Evolutionary conservation across 2,888 invertebrate species (phyloP).

Genomic region (Xanthia togata): DNA sequence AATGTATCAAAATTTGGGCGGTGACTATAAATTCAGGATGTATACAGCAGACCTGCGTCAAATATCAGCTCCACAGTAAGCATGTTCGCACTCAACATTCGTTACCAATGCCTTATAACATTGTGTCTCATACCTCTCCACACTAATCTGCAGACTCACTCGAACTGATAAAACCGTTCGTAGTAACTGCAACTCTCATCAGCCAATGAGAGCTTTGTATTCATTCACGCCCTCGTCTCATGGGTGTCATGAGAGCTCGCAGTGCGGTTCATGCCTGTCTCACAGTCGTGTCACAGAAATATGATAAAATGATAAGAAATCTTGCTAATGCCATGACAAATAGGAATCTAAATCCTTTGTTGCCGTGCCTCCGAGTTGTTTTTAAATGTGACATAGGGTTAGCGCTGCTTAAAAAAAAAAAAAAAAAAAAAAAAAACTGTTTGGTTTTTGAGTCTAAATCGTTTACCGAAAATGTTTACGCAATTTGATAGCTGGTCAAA

Average conservation of each 20-base stretch:
- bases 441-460: too few relatives aligned
- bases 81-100: constrained; percentile 3
- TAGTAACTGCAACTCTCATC: constrained; percentile 52
- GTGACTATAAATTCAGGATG: too few relatives aligned
- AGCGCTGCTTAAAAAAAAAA: too few relatives aligned
- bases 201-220: constrained; percentile 75
- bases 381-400: constrained; percentile 49
- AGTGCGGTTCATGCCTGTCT: constrained; percentile 71
- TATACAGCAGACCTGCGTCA: not conserved
- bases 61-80: not conserved
- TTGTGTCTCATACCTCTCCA: constrained; percentile 35
- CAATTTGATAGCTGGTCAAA: not conserved
- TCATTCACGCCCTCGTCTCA: constrained; percentile 84
- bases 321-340: constrained; percentile 75
- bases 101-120: constrained; percentile 25
- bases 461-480: not conserved
- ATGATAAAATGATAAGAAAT: constrained; percentile 72
- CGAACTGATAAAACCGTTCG: constrained; percentile 51
- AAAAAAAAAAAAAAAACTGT: too few relatives aligned
- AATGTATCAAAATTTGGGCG: too few relatives aligned
- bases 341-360: constrained; percentile 70
- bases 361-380: constrained; percentile 77
- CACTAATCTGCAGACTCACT: constrained; percentile 57
- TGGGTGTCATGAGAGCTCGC: constrained; percentile 79
- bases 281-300: constrained; percentile 72